A percentile compares a stretch with the other conserved stretches of the same genome.
These are phyloP conservation scores for Cryptomyrus ogoouensis DNA, from an alignment of 2,113 vertebrate genomes.

Conservation along the genomic window DNA sequence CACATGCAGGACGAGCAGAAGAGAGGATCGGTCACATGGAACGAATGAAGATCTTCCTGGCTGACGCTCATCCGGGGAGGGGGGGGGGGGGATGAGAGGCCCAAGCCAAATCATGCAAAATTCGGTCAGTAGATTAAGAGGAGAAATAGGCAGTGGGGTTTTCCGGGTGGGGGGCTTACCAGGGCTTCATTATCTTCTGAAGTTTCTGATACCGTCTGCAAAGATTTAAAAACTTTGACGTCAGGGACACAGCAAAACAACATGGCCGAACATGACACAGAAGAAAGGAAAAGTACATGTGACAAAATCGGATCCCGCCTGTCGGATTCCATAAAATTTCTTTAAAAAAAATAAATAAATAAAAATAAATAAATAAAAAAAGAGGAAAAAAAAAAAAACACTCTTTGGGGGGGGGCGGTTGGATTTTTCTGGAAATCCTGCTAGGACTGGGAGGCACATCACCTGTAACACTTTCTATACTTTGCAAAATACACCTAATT, in stretches of 20 bases:
- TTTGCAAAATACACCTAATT: neutral
- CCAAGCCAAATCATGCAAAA: conserved; percentile 71
- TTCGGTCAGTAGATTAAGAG: conserved; percentile 57
- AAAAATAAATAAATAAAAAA: neutral
- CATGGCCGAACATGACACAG: conserved; percentile 16
- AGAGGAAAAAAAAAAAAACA: neutral
- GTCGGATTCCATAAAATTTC: neutral
- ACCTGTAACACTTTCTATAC: neutral
- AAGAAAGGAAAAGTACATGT: neutral
- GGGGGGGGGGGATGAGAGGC: conserved; percentile 1
- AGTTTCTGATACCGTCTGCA: conserved; percentile 98
- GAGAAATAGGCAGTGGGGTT: conserved; percentile 54
- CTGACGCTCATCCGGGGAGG: conserved; percentile 19
- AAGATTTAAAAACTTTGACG: conserved; percentile 82
- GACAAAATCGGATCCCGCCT: neutral
- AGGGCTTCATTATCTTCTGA: conserved; percentile 99
- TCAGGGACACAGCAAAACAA: conserved; percentile 54
- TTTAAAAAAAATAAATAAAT: neutral
- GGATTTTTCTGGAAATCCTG: neutral
- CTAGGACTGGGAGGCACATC: neutral
- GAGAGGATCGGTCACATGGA: conserved; percentile 39
- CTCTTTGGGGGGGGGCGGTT: neutral
- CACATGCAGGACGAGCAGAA: conserved; percentile 55
- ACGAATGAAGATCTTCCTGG: conserved; percentile 32
- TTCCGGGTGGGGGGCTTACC: conserved; percentile 77